A percentile compares a stretch with the other conserved stretches of the same genome.
Conservation (phyloP, 2,888 invertebrate genomes). For the Drosophila neutralis region DNA sequence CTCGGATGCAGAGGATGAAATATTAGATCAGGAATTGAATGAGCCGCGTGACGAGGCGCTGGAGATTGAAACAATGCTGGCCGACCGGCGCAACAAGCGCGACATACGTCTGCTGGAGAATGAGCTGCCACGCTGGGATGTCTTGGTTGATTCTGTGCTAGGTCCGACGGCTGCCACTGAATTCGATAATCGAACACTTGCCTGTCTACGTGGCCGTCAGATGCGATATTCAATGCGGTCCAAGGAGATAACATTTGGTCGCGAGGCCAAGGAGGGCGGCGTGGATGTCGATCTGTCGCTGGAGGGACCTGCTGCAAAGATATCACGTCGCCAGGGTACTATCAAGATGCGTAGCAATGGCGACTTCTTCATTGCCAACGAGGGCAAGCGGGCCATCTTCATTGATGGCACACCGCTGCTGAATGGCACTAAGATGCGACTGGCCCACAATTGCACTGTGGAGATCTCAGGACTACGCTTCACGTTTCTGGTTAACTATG, state of each 20-base stretch:
- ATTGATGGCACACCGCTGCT: slow-evolving; percentile 96
- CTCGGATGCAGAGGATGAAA: slow-evolving; percentile 95
- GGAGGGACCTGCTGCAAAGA: slow-evolving; percentile 97
- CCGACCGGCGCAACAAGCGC: slow-evolving; percentile 91
- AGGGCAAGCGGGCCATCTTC: slow-evolving; percentile 97
- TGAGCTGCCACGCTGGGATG: slow-evolving; percentile 95
- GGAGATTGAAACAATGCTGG: slow-evolving; percentile 91
- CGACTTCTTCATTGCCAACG: slow-evolving; percentile 97
- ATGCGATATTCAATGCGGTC: slow-evolving; percentile 98
- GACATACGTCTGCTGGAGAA: slow-evolving; percentile 95
- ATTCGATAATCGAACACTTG: slow-evolving; percentile 96
- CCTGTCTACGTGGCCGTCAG: slow-evolving; percentile 94
- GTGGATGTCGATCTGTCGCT: slow-evolving; percentile 97
- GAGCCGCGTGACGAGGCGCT: slow-evolving; percentile 93
- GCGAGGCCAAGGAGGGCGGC: slow-evolving; percentile 93
- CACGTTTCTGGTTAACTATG: slow-evolving; percentile 96
- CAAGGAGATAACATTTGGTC: slow-evolving; percentile 96
- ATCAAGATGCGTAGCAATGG: slow-evolving; percentile 95
- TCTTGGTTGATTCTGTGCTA: slow-evolving; percentile 95
- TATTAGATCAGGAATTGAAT: slow-evolving; percentile 92
- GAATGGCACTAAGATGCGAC: slow-evolving; percentile 93
- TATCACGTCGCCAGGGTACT: slow-evolving; percentile 96
- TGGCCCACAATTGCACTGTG: slow-evolving; percentile 97
- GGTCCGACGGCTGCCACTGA: slow-evolving; percentile 92
- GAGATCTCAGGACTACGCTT: slow-evolving; percentile 97